phyloP scores from a whole-genome alignment of 2,888 invertebrate species.

The Zygogramma bicolorata region DNA sequence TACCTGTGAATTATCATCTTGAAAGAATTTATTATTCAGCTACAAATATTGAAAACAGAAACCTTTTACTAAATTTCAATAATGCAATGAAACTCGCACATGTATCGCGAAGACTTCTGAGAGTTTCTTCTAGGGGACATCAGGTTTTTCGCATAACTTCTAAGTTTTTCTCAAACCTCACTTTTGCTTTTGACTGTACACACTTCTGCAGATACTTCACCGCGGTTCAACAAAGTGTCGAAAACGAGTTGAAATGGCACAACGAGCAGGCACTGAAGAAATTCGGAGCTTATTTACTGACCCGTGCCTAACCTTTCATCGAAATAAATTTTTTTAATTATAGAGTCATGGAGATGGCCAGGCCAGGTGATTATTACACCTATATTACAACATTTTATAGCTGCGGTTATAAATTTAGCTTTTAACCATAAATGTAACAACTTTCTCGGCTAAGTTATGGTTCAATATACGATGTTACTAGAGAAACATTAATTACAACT shows the following conservation, averaged over 20 bases:
- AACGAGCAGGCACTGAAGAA: not conserved
- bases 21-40: no score
- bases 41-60: no score
- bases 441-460: conserved; percentile 29
- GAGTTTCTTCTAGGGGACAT: no score
- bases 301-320: conserved; percentile 25
- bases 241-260: conserved; percentile 17
- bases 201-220: not conserved
- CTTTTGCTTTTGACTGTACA: conserved; percentile 6
- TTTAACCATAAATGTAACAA: conserved; percentile 32
- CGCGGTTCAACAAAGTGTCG: not conserved
- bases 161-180: not conserved
- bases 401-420: conserved; percentile 25
- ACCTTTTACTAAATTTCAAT: no score
- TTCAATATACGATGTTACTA: conserved; percentile 9
- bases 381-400: conserved; percentile 31
- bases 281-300: conserved; percentile 20
- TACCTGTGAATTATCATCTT: no score
- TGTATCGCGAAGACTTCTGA: no score
- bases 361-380: conserved; percentile 35
- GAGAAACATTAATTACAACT: conserved; percentile 9
- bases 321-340: conserved; percentile 21
- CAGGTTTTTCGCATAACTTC: no score
- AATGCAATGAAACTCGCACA: no score
- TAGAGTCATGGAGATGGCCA: conserved; percentile 14